Evolutionary conservation across 1,140 invertebrate genomes (phyloP), one percentile per base, ranked within the genome.

Genomic region (Dinoponera quadriceps): DNA sequence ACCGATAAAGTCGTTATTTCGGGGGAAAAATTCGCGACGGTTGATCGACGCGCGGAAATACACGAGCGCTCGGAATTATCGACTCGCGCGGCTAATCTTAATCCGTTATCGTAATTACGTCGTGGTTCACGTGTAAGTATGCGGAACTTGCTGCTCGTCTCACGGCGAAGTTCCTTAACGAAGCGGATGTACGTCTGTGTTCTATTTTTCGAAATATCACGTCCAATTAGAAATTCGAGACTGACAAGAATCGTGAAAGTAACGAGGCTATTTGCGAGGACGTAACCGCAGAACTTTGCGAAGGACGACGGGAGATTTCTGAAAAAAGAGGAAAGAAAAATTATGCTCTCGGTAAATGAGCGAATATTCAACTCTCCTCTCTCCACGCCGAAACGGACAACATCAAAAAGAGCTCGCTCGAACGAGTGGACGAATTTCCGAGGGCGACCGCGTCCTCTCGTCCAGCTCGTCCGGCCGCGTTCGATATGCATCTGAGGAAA

Each of bases 201-300:
- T 59, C n/a, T n/a, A n/a, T 71, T 29, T 9, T 38, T n/a, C 4
- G 1, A 48, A 33, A 80, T 33, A 69, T 71, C 18, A 44, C 63
- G 57, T 69, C 49, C 25, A 69, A 69, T 51, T 78, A 78, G 69
- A 80, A 80, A 80, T 69, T 80, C 65, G 69, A 68, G 54, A 69
- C 33, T 29, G 55, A 78, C 62, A 68, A 78, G 51, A 55, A 78
- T 38, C 63, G 33, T 78, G 69, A 71, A 80, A 25, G 38, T 59
- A 57, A 78, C 25, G 33, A 80, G 33, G 51, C 48, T 55, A 80
- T 71, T 80, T 38, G 51, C 33, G 22, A 57, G 48, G 33, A 69
- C 63, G 54, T 69, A 71, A 69, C 51, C 22, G 38, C 25, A 16
- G 14, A 71, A 80, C 51, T 71, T 80, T 80, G 54, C 33, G 20